Percentiles rank a stretch among this genome's conserved stretches.
phyloP scores from a whole-genome alignment of 2,888 invertebrate species.

The Mimachlamys varia region DNA sequence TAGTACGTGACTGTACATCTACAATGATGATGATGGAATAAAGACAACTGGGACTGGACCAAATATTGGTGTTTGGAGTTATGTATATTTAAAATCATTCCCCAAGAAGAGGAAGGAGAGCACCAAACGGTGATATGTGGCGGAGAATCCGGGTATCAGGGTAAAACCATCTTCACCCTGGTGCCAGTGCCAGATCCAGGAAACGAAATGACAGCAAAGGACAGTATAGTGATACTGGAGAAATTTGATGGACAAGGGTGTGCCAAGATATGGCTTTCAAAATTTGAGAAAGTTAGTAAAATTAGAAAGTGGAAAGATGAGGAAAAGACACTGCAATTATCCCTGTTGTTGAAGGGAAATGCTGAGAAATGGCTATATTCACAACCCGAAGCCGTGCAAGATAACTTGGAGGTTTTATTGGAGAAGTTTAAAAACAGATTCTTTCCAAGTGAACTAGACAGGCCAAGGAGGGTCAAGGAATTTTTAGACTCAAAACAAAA shows the following conservation, averaged over 20 bases:
- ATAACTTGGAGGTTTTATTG: not conserved
- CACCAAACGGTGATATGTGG: too few species aligned
- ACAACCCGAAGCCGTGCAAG: not conserved
- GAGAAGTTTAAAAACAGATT: not conserved
- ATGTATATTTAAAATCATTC: too few species aligned
- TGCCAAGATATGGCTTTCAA: not conserved
- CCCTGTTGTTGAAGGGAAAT: not conserved
- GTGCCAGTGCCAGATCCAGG: not conserved
- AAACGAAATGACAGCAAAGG: not conserved
- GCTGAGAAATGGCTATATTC: not conserved
- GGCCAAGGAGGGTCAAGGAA: not conserved
- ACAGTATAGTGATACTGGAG: not conserved
- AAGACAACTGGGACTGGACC: too few species aligned
- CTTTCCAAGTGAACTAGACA: not conserved
- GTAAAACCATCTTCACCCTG: not conserved
- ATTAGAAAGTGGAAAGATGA: conserved; percentile 6
- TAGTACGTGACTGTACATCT: too few species aligned
- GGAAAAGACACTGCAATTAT: not conserved
- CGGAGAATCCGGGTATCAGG: conserved; percentile 20
- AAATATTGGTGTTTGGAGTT: too few species aligned
- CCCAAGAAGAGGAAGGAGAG: too few species aligned
- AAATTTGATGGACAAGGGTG: not conserved
- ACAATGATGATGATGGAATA: too few species aligned
- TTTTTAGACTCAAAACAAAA: not conserved
- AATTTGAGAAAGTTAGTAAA: not conserved